Evolutionary conservation across 2,797 vertebrate species (phyloP).

Genomic region (Crax fasciolata): DNA sequence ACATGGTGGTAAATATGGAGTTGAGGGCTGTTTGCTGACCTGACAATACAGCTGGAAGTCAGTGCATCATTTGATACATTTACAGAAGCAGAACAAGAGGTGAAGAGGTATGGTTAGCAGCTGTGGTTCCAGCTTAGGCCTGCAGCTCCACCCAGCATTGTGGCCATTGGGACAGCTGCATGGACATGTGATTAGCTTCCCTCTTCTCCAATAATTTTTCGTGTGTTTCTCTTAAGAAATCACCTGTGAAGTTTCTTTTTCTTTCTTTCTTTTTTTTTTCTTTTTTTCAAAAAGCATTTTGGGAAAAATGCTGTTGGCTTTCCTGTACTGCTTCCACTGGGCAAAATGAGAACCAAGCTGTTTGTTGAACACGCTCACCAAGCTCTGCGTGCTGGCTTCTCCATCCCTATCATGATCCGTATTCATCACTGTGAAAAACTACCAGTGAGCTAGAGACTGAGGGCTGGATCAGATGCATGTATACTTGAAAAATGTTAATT

Average conservation of each 20-base stretch:
- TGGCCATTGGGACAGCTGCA: neutral
- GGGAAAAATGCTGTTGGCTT: neutral
- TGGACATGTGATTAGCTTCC: neutral
- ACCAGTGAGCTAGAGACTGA: neutral
- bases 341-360: neutral
- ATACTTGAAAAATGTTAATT: neutral
- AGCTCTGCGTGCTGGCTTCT: neutral
- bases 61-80: neutral
- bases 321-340: neutral
- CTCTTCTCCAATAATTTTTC: neutral
- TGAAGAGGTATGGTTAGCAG: neutral
- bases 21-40: neutral
- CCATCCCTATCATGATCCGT: neutral
- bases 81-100: neutral
- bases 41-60: neutral
- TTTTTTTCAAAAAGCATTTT: too few relatives aligned
- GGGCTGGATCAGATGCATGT: neutral
- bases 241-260: neutral
- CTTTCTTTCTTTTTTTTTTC: too few relatives aligned
- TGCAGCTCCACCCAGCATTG: neutral
- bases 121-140: neutral
- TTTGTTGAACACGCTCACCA: neutral
- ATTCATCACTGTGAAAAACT: neutral
- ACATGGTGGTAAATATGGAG: neutral
- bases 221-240: neutral